phyloP scores from a whole-genome alignment of 1,140 invertebrate species.

The Palaemon carinicauda region DNA sequence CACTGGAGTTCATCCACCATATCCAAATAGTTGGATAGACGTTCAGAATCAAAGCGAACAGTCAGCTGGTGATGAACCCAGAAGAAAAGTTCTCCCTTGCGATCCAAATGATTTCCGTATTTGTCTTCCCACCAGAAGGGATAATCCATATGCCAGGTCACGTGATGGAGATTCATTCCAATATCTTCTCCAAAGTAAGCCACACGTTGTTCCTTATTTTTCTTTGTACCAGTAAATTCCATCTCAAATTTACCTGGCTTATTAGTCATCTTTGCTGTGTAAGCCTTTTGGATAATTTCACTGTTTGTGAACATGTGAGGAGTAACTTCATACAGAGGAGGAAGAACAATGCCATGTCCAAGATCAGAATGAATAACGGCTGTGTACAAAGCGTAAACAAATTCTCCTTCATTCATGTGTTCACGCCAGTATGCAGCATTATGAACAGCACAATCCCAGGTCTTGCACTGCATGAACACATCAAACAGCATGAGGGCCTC shows the following conservation, averaged over 20 bases:
- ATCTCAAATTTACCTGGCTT: slow-evolving; percentile 58
- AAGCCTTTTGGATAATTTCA: slow-evolving; percentile 62
- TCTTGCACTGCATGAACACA: slow-evolving; percentile 14
- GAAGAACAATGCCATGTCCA: slow-evolving; percentile 63
- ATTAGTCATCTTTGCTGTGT: slow-evolving; percentile 62
- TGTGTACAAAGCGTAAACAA: slow-evolving; percentile 7
- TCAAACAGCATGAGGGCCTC: slow-evolving; percentile 33
- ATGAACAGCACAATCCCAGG: not conserved
- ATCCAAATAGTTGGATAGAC: slow-evolving; percentile 66
- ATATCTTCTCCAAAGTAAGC: slow-evolving; percentile 75
- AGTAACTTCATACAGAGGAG: slow-evolving; percentile 74
- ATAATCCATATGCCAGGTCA: slow-evolving; percentile 67
- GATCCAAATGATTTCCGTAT: slow-evolving; percentile 61
- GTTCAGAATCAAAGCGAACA: slow-evolving; percentile 67
- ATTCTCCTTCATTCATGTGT: slow-evolving; percentile 14
- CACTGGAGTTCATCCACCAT: slow-evolving; percentile 65
- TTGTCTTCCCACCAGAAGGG: slow-evolving; percentile 67
- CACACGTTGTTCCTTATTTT: slow-evolving; percentile 66
- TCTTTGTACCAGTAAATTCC: slow-evolving; percentile 44
- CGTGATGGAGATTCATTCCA: slow-evolving; percentile 76
- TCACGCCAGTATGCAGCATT: not conserved
- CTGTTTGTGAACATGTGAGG: slow-evolving; percentile 67
- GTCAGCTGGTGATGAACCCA: slow-evolving; percentile 69
- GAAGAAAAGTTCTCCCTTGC: slow-evolving; percentile 64
- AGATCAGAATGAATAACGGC: slow-evolving; percentile 13